Evolutionary conservation across 2,888 invertebrate genomes (phyloP).

Genomic region (Mallateleia sp.): DNA sequence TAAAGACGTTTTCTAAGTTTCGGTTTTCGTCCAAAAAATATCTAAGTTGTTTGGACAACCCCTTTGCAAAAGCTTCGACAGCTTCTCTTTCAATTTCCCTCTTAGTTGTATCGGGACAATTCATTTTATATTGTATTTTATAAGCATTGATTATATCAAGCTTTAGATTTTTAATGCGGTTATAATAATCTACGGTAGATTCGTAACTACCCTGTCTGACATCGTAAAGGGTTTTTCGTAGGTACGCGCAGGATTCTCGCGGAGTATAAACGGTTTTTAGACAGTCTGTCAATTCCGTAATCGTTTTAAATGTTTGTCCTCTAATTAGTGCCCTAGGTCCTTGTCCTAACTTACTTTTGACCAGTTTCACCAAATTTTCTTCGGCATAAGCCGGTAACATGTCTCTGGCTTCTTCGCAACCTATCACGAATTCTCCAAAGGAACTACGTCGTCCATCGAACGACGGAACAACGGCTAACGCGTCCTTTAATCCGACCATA

Average conservation of each 20-base stretch:
- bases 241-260: neutral
- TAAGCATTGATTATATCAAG: constrained; percentile 29
- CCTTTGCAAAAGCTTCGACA: constrained; percentile 32
- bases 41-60: neutral
- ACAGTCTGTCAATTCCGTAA: constrained; percentile 4
- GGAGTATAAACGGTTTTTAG: constrained; percentile 24
- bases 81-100: constrained; percentile 23
- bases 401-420: constrained; percentile 57
- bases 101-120: neutral
- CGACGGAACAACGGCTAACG: constrained; percentile 14
- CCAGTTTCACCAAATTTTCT: constrained; percentile 49
- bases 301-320: neutral
- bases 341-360: constrained; percentile 5
- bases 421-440: constrained; percentile 8
- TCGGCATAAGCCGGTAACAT: constrained; percentile 35
- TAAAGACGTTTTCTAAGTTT: constrained; percentile 10
- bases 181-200: constrained; percentile 37
- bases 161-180: constrained; percentile 11
- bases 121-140: constrained; percentile 17
- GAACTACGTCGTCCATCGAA: constrained; percentile 11
- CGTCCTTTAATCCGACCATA: constrained; percentile 20
- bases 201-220: constrained; percentile 1
- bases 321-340: neutral
- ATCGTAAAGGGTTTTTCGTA: constrained; percentile 19
- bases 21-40: constrained; percentile 6